Evolutionary conservation across 1,140 invertebrate species (phyloP), one percentile per base, ranked within the genome.

Genomic region (Prorops nasuta): DNA sequence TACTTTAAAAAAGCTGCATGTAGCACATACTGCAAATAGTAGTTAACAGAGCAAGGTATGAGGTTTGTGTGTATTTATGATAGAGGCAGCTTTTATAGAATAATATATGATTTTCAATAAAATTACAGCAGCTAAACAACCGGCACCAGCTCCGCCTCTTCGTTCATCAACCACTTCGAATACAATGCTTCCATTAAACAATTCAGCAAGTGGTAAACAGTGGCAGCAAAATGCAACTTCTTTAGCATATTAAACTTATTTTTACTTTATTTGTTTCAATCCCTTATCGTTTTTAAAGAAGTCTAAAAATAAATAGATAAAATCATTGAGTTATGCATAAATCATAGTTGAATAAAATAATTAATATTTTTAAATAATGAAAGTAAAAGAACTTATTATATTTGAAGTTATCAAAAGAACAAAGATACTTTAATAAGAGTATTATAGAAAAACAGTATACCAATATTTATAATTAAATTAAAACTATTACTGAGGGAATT

Each of bases 61-160:
- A 36, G 0, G 17, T 24, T 18, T 42, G 18, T 20, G 21, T 20
- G 28, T 35, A 14, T 9, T 9, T 56, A 21, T 31, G 9, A 12
- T 44, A 24, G 32, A 36, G 2, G 4, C 9, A 28, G n/a, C n/a
- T 35, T 19, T 3, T 44, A 4, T 6, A 36, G n/a, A 55, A 35
- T 64, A 63, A 60, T 7, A 32, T 53, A 10, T n/a, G 44, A 37
- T 18, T 42, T 31, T 52, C 42, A 69, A 38, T 60, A 60, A 70
- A 65, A 67, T 72, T 72, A 50, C 70, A 74, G 72, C 67, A 38
- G 69, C 71, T 39, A 75, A 75, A 43, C 72, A 75, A 58, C 72
- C 73, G 56, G 72, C 72, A 51, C 72, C 72, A 44, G 62, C 66
- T 49, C 72, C 72, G 48, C 72, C 72, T 19, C 54, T 58, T 34